These are phyloP conservation scores for Hyperoplus lanceolatus DNA, from an alignment of 2,797 vertebrate genomes.

Conservation along the genomic window DNA sequence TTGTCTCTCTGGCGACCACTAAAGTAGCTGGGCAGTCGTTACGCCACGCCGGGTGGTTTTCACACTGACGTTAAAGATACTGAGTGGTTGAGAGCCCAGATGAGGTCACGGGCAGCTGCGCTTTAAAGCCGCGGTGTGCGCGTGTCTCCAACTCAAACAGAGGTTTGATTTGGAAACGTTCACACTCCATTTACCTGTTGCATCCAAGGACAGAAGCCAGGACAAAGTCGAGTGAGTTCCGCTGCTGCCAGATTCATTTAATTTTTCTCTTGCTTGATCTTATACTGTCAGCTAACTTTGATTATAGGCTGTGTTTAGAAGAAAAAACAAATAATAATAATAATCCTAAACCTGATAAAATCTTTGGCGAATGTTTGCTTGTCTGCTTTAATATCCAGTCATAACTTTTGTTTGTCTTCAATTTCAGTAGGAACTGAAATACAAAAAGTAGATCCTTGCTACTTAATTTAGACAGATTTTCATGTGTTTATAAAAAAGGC, in stretches of 20 bases:
- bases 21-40: constrained; percentile 31
- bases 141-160: constrained; percentile 51
- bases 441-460: constrained; percentile 12
- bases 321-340: too few species aligned
- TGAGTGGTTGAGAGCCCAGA: constrained; percentile 56
- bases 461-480: constrained; percentile 31
- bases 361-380: background rate
- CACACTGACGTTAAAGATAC: constrained; percentile 59
- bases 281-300: background rate
- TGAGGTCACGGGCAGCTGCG: constrained; percentile 71
- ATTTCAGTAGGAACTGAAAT: constrained; percentile 1
- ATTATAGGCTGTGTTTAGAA: background rate
- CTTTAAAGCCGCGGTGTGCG: constrained; percentile 46
- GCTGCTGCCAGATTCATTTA: background rate
- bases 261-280: background rate
- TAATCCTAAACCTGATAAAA: constrained; percentile 6
- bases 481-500: constrained; percentile 28
- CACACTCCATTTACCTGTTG: constrained; percentile 45
- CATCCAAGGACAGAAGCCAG: constrained; percentile 39
- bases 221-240: constrained; percentile 65
- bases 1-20: constrained; percentile 32
- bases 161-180: constrained; percentile 26
- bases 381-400: too few species aligned
- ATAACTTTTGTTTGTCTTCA: too few species aligned
- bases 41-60: constrained; percentile 39